Percentiles rank a stretch among this genome's conserved stretches.
phyloP scores from a whole-genome alignment of 2,113 vertebrate species.

The Procapra przewalskii region DNA sequence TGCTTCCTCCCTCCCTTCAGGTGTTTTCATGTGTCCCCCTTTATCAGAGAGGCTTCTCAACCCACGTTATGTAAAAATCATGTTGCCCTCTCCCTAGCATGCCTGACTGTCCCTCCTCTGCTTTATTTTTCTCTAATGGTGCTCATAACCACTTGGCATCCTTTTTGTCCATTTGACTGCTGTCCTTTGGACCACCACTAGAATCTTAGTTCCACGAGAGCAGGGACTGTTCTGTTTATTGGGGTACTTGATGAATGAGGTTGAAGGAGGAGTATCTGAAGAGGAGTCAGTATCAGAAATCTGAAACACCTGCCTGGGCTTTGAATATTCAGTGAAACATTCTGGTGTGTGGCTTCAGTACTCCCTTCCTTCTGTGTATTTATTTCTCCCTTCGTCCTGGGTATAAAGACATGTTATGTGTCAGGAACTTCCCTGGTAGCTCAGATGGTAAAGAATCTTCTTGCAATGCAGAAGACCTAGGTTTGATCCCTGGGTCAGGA shows the following conservation, averaged over 20 bases:
- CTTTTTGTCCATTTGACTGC: neutral
- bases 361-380: neutral
- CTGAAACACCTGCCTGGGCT: neutral
- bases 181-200: neutral
- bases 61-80: neutral
- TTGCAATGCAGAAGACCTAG: neutral
- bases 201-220: neutral
- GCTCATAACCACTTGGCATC: neutral
- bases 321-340: neutral
- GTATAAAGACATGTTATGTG: neutral
- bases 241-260: neutral
- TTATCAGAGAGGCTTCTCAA: neutral
- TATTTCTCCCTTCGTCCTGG: neutral
- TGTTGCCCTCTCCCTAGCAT: neutral
- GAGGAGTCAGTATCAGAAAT: neutral
- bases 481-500: neutral
- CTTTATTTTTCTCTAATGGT: neutral
- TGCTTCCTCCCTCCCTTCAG: neutral
- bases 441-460: neutral
- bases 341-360: neutral
- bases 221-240: neutral
- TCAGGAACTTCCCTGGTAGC: neutral
- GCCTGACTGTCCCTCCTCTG: neutral
- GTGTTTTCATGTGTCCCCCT: neutral
- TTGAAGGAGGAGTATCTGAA: neutral